phyloP scores from a whole-genome alignment of 2,113 vertebrate genomes.

The Aphelocoma coerulescens region DNA sequence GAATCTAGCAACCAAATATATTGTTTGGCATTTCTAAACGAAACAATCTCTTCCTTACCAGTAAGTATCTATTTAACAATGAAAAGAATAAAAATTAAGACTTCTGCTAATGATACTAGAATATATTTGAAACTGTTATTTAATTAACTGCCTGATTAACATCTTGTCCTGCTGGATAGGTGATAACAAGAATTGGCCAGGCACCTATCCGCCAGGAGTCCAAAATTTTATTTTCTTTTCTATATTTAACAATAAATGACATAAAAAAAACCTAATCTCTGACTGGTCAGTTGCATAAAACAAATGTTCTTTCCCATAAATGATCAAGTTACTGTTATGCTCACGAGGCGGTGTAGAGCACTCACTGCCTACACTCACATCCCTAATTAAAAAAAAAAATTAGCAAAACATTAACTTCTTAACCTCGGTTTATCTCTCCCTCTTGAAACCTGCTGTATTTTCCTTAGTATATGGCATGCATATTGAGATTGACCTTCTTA shows the following conservation, averaged over 20 bases:
- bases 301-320: slow-evolving; percentile 2
- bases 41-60: background rate
- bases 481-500: background rate
- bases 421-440: background rate
- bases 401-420: background rate
- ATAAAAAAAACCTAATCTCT: background rate
- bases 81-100: background rate
- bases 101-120: background rate
- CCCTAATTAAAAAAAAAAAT: background rate
- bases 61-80: background rate
- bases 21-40: background rate
- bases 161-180: background rate
- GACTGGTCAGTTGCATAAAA: background rate
- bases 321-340: background rate
- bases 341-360: background rate
- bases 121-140: background rate
- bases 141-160: background rate
- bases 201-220: background rate
- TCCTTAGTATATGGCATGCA: background rate
- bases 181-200: background rate
- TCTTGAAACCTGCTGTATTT: background rate
- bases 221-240: background rate
- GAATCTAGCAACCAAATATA: background rate
- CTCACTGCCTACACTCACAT: background rate
- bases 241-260: background rate